Evolutionary conservation across 2,888 invertebrate species (phyloP).

Genomic region (Synergus umbraculus): DNA sequence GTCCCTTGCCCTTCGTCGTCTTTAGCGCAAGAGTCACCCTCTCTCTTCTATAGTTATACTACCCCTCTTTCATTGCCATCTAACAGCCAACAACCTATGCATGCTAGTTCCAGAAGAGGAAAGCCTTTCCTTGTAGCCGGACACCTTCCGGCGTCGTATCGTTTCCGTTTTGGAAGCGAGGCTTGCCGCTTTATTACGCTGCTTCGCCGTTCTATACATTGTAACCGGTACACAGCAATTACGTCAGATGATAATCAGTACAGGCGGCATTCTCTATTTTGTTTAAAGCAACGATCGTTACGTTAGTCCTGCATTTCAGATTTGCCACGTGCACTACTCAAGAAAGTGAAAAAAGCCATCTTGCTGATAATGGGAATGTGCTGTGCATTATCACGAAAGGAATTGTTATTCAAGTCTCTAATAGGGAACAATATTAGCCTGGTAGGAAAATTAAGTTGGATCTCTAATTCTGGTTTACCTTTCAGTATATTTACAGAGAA

Average conservation of each 20-base stretch:
- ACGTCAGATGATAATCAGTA: slow-evolving; percentile 37
- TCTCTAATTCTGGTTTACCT: too few relatives aligned
- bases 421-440: too few relatives aligned
- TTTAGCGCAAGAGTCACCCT: slow-evolving; percentile 53
- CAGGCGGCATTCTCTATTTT: slow-evolving; percentile 12
- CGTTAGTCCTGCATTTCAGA: neutral
- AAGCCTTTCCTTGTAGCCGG: slow-evolving; percentile 72
- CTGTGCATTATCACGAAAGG: too few relatives aligned
- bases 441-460: too few relatives aligned
- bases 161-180: slow-evolving; percentile 73
- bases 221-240: slow-evolving; percentile 54
- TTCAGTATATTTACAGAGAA: too few relatives aligned
- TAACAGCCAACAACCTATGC: slow-evolving; percentile 47
- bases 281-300: slow-evolving; percentile 9
- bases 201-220: slow-evolving; percentile 54
- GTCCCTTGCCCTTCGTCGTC: slow-evolving; percentile 44
- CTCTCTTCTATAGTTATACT: slow-evolving; percentile 49
- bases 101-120: slow-evolving; percentile 61
- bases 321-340: neutral
- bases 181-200: slow-evolving; percentile 65
- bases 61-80: slow-evolving; percentile 54
- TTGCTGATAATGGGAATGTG: too few relatives aligned
- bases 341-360: neutral
- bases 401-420: too few relatives aligned
- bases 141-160: slow-evolving; percentile 75